Percentiles rank a stretch among this genome's conserved stretches.
Conservation (phyloP, 2,113 vertebrate species). For the Plecturocebus donacophilus region DNA sequence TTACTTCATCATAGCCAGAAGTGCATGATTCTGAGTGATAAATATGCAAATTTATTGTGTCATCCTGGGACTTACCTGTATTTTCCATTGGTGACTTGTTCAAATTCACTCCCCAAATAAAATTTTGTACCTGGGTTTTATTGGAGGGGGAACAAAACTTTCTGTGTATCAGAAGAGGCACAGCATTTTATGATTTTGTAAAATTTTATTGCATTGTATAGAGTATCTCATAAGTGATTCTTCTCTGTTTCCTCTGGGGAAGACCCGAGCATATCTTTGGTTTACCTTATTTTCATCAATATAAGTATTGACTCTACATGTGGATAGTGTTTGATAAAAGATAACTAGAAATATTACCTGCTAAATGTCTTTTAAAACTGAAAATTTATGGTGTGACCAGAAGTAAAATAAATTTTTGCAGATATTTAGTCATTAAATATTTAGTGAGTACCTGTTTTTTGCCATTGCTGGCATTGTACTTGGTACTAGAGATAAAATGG, state of each 20-base stretch:
- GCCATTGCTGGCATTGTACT: neutral
- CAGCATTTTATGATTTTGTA: constrained; percentile 11
- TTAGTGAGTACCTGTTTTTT: neutral
- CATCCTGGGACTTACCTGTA: neutral
- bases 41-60: neutral
- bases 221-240: neutral
- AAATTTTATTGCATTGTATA: neutral
- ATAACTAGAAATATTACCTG: neutral
- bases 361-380: constrained; percentile 21
- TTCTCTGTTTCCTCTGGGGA: neutral
- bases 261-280: neutral
- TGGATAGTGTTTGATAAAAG: neutral
- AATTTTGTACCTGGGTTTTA: neutral
- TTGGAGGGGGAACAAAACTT: neutral
- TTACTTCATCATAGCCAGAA: neutral
- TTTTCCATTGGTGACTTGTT: neutral
- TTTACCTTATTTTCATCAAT: constrained; percentile 28
- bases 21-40: neutral
- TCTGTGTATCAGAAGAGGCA: neutral
- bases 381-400: neutral
- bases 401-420: neutral
- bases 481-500: neutral
- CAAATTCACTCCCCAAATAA: neutral
- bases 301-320: neutral
- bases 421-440: neutral